These are phyloP conservation scores for Fulica atra DNA, from an alignment of 2,113 vertebrate species.

Conservation along the genomic window DNA sequence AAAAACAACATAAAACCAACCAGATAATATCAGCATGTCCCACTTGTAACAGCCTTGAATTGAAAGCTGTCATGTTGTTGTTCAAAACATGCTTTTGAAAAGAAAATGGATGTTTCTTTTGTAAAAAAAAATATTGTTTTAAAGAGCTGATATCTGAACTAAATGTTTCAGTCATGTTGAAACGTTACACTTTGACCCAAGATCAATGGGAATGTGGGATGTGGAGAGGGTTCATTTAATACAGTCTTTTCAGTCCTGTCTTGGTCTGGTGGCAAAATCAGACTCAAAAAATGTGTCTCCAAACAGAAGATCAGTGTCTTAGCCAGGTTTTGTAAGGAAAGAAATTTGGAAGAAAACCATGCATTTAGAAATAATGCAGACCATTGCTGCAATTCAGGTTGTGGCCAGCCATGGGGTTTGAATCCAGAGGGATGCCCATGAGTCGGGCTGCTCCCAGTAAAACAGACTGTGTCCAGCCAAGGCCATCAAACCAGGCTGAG, in stretches of 20 bases:
- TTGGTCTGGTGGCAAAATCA: not conserved
- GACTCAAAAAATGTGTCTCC: not conserved
- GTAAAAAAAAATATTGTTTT: not conserved
- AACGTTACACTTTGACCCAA: not conserved
- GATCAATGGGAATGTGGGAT: not conserved
- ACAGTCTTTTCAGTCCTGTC: not conserved
- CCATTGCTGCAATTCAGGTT: not conserved
- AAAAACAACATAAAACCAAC: not conserved
- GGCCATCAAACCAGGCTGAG: not conserved
- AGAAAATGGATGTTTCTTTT: constrained; percentile 23
- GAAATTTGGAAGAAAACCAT: not conserved
- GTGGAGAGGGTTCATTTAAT: not conserved
- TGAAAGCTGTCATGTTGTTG: constrained; percentile 40
- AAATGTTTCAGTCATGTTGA: not conserved
- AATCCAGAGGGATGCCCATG: not conserved
- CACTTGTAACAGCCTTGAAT: not conserved
- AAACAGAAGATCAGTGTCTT: not conserved
- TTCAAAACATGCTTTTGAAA: constrained; percentile 37
- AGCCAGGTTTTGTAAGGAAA: not conserved
- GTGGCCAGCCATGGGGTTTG: not conserved
- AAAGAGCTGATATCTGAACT: not conserved
- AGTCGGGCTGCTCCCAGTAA: not conserved
- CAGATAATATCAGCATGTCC: constrained; percentile 39
- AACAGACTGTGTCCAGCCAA: not conserved
- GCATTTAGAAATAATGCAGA: not conserved